These are phyloP conservation scores for Drosophila asahinai DNA, from an alignment of 1,140 invertebrate species.

Conservation along the genomic window DNA sequence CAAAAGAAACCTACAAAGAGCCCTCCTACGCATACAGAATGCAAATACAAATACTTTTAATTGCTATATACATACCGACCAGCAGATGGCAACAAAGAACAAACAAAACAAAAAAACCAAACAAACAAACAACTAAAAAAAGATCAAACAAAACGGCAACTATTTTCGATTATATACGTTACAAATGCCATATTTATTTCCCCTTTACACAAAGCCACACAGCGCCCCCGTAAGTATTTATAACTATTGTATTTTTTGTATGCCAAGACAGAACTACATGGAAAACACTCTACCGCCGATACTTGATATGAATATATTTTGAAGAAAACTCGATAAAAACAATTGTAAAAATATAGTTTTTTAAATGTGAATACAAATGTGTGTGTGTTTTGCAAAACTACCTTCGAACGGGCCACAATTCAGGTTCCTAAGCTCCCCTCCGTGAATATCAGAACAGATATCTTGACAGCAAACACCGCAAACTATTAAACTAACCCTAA, in stretches of 20 bases:
- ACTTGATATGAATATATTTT: slow-evolving; percentile 39
- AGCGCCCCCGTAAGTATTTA: slow-evolving; percentile 22
- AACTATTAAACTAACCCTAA: slow-evolving; percentile 45
- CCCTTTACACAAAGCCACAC: slow-evolving; percentile 35
- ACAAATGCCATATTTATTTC: slow-evolving; percentile 33
- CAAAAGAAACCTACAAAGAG: slow-evolving; percentile 52
- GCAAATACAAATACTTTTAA: slow-evolving; percentile 48
- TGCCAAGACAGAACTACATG: slow-evolving; percentile 48
- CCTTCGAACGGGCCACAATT: slow-evolving; percentile 50
- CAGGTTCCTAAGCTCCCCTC: slow-evolving; percentile 72
- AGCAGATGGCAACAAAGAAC: slow-evolving; percentile 11
- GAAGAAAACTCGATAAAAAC: slow-evolving; percentile 12
- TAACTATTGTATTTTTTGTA: slow-evolving; percentile 53
- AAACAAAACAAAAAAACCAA: background rate
- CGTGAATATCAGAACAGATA: slow-evolving; percentile 28
- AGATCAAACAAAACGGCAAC: slow-evolving; percentile 24
- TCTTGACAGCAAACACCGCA: slow-evolving; percentile 31
- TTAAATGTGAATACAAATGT: slow-evolving; percentile 49
- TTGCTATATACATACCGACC: slow-evolving; percentile 55
- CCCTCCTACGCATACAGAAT: slow-evolving; percentile 54
- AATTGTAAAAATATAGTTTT: slow-evolving; percentile 41
- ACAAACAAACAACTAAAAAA: slow-evolving; percentile 1
- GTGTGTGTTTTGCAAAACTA: slow-evolving; percentile 30
- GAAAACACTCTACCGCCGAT: slow-evolving; percentile 59
- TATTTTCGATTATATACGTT: slow-evolving; percentile 67